phyloP scores from a whole-genome alignment of 1,140 invertebrate genomes.

The Mycetomoellerius zeteki region DNA sequence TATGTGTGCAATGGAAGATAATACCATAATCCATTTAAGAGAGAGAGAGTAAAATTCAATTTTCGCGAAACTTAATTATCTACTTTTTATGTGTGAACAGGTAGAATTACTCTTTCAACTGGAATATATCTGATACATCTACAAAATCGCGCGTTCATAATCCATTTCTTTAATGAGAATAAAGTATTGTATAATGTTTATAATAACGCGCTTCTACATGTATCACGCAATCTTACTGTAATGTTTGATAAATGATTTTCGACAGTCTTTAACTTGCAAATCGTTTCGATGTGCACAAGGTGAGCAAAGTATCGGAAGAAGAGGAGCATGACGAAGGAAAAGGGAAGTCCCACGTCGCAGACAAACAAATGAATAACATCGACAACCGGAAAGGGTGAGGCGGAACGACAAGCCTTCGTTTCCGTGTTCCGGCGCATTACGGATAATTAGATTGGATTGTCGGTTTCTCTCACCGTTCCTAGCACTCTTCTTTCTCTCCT shows the following conservation, averaged over 20 bases:
- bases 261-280: not conserved
- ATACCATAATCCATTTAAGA: not conserved
- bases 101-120: not conserved
- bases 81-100: conserved; percentile 8
- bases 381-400: conserved; percentile 74
- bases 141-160: not conserved
- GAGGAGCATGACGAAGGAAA: conserved; percentile 7
- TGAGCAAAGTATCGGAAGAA: conserved; percentile 8
- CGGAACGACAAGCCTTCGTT: conserved; percentile 76
- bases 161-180: not conserved
- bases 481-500: conserved; percentile 39
- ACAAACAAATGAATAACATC: conserved; percentile 80
- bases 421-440: conserved; percentile 82
- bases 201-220: not conserved
- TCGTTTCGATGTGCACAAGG: not conserved
- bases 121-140: not conserved
- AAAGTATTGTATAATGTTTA: not conserved
- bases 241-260: conserved; percentile 8
- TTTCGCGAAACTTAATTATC: not conserved
- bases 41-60: not conserved
- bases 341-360: conserved; percentile 60
- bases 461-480: conserved; percentile 58
- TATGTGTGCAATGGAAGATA: not conserved
- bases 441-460: conserved; percentile 82
- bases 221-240: conserved; percentile 1